Conservation (phyloP, 1,140 invertebrate species). For the Phenacoccus solenopsis region DNA sequence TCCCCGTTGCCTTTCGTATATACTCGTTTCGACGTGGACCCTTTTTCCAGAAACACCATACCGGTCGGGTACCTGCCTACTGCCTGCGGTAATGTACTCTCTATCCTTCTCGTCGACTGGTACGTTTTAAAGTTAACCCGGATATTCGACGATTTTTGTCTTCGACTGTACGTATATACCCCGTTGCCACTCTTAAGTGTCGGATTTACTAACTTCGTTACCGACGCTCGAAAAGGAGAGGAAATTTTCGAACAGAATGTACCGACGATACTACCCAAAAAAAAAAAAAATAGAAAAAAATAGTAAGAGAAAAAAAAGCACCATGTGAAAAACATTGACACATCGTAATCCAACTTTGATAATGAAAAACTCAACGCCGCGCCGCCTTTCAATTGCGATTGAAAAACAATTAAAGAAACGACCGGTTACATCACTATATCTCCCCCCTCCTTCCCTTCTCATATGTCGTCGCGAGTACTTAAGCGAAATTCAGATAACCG, state of each 20-base stretch:
- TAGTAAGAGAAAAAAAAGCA: not conserved
- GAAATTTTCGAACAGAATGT: conserved; percentile 12
- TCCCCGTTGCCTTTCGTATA: not conserved
- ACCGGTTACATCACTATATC: not conserved
- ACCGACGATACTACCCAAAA: conserved; percentile 2
- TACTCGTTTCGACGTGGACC: conserved; percentile 1
- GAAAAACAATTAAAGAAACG: too few relatives aligned
- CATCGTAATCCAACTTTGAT: not conserved
- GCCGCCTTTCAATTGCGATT: too few relatives aligned
- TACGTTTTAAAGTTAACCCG: conserved; percentile 14
- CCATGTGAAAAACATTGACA: conserved; percentile 1
- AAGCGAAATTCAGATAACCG: too few relatives aligned
- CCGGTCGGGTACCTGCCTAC: conserved; percentile 13
- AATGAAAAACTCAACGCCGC: not conserved
- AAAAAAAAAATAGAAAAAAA: not conserved
- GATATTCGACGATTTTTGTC: conserved; percentile 17
- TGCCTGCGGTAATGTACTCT: conserved; percentile 17
- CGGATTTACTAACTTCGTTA: conserved; percentile 17
- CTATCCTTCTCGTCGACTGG: not conserved
- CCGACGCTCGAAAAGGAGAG: not conserved
- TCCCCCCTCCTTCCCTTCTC: not conserved
- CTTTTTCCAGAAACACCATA: conserved; percentile 14
- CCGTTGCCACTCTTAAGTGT: conserved; percentile 13
- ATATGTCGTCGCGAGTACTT: too few relatives aligned
- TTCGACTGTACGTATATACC: conserved; percentile 14